These are phyloP conservation scores for Coelopa pilipes DNA, from an alignment of 2,888 invertebrate species.

Conservation along the genomic window DNA sequence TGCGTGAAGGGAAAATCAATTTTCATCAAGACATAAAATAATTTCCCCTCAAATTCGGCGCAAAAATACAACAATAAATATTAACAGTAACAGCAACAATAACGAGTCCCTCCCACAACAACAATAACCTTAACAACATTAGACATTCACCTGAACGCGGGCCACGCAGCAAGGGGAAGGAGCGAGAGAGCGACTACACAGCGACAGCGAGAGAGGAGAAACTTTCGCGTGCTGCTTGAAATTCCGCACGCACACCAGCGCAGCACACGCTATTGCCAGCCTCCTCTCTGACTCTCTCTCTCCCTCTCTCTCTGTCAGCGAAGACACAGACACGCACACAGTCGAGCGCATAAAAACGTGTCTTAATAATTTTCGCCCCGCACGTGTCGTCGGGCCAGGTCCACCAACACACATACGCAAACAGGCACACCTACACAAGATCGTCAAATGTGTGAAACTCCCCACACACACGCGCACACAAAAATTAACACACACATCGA, in stretches of 20 bases:
- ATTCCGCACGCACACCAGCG: conserved; percentile 1
- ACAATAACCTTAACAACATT: not conserved
- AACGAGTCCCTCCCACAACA: not conserved
- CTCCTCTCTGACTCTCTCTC: too few relatives aligned
- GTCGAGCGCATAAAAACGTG: not conserved
- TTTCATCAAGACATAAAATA: conserved; percentile 4
- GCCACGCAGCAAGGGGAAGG: too few relatives aligned
- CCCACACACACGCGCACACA: too few relatives aligned
- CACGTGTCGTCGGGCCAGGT: not conserved
- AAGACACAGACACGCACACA: too few relatives aligned
- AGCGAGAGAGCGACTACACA: not conserved
- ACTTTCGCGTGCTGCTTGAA: not conserved
- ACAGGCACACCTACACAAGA: not conserved
- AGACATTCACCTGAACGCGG: not conserved
- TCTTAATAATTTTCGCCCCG: conserved; percentile 3
- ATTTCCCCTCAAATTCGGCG: not conserved
- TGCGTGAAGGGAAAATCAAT: not conserved
- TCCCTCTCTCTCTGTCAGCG: too few relatives aligned
- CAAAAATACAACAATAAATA: not conserved
- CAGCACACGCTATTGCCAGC: too few relatives aligned
- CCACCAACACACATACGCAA: not conserved
- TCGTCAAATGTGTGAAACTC: not conserved
- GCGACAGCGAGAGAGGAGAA: not conserved
- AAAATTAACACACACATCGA: not conserved
- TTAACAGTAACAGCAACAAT: not conserved